These are phyloP conservation scores for Caenorhabditis elegans DNA, from an alignment of 1,140 invertebrate species.

Conservation along the genomic window WBcel235 BX284605.5:7827001-7827500, in stretches of 20 bases:
- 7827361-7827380: slow-evolving; percentile 17
- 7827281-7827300: slow-evolving; percentile 12
- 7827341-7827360: slow-evolving; percentile 18
- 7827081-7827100: not conserved
- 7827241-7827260: not conserved
- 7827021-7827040: not conserved
- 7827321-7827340: slow-evolving; percentile 24
- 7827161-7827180: not conserved
- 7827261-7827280: slow-evolving; percentile 14
- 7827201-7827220: not conserved
- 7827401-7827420: not conserved
- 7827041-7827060: not conserved
- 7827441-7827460: not conserved
- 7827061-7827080: not conserved
- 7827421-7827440: too few species aligned
- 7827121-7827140: not conserved
- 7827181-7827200: not conserved
- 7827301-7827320: slow-evolving; percentile 27
- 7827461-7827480: slow-evolving; percentile 58
- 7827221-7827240: not conserved
- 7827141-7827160: not conserved
- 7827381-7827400: not conserved
- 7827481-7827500: slow-evolving; percentile 53
- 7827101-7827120: too few species aligned
- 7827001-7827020: too few species aligned